A percentile compares a stretch with the other conserved stretches of the same genome.
These are phyloP conservation scores for Hedya salicella DNA, from an alignment of 2,888 invertebrate species.

Conservation along the genomic window DNA sequence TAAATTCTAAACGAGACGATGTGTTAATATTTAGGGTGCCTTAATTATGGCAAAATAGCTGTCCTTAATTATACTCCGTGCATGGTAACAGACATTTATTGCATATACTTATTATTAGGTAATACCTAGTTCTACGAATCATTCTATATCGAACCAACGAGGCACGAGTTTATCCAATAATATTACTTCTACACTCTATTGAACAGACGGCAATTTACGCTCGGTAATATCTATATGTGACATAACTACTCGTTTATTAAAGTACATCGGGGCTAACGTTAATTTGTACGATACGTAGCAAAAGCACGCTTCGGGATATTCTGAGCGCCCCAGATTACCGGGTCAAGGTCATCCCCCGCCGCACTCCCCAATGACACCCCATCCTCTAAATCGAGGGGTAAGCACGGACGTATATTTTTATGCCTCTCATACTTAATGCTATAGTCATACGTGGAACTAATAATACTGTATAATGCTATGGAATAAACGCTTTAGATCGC, in stretches of 20 bases:
- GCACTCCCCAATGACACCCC: slow-evolving; percentile 40
- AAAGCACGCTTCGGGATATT: slow-evolving; percentile 34
- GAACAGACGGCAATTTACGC: too few species aligned
- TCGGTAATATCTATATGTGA: too few species aligned
- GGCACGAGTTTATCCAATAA: too few species aligned
- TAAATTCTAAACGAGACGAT: too few species aligned
- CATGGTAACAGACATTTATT: too few species aligned
- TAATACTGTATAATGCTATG: slow-evolving; percentile 16
- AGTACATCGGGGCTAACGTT: slow-evolving; percentile 8
- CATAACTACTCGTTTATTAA: neutral
- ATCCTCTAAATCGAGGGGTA: slow-evolving; percentile 53
- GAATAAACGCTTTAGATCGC: slow-evolving; percentile 1
- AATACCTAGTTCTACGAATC: too few species aligned
- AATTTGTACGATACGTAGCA: slow-evolving; percentile 36
- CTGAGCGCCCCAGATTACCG: slow-evolving; percentile 47
- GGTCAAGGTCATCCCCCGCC: slow-evolving; percentile 51
- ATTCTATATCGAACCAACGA: too few species aligned
- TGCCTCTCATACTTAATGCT: slow-evolving; percentile 43
- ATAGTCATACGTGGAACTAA: slow-evolving; percentile 23
- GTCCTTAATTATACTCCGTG: too few species aligned
- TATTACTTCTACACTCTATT: too few species aligned
- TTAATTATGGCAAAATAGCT: too few species aligned
- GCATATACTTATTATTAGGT: too few species aligned
- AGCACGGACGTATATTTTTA: slow-evolving; percentile 52
- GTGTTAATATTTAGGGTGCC: too few species aligned